These are phyloP conservation scores for Glomeris marginata DNA, from an alignment of 2,888 invertebrate genomes.

Conservation along the genomic window DNA sequence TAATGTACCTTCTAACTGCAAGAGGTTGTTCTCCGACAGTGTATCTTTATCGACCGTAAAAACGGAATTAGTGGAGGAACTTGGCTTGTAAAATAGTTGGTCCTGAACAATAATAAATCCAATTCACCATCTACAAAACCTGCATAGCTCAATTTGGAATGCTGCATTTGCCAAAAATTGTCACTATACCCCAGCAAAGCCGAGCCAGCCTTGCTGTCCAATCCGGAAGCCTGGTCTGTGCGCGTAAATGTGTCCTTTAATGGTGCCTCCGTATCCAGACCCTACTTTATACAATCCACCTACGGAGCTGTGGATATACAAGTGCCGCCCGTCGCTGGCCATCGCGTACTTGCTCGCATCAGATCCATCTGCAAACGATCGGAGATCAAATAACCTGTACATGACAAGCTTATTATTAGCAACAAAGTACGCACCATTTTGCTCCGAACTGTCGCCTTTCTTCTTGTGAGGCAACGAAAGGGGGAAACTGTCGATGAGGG, in stretches of 20 bases:
- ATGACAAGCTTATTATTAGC: no score
- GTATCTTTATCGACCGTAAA: slow-evolving; percentile 40
- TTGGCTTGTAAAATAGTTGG: slow-evolving; percentile 59
- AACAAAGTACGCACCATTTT: no score
- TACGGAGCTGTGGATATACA: slow-evolving; percentile 64
- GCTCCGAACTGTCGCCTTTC: no score
- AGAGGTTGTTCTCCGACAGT: slow-evolving; percentile 29
- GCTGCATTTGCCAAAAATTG: no score
- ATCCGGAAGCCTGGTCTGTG: slow-evolving; percentile 67
- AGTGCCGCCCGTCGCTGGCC: slow-evolving; percentile 76
- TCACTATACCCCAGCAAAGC: slow-evolving; percentile 37
- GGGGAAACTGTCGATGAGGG: slow-evolving; percentile 15
- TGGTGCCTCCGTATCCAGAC: slow-evolving; percentile 83
- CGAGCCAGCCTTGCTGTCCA: slow-evolving; percentile 68
- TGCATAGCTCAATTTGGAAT: not conserved
- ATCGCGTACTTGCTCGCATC: slow-evolving; percentile 30
- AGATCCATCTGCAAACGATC: no score
- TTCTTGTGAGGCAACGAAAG: not conserved
- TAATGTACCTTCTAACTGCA: slow-evolving; percentile 17
- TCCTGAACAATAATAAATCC: slow-evolving; percentile 40
- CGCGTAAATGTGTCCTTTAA: slow-evolving; percentile 75
- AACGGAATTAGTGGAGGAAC: slow-evolving; percentile 38
- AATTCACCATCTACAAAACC: no score
- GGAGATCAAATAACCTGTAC: no score
- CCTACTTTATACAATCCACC: slow-evolving; percentile 84